A percentile compares a stretch with the other conserved stretches of the same genome.
Evolutionary conservation across 2,888 invertebrate genomes (phyloP).

Genomic region (Sinopyrophorus schimmeli): DNA sequence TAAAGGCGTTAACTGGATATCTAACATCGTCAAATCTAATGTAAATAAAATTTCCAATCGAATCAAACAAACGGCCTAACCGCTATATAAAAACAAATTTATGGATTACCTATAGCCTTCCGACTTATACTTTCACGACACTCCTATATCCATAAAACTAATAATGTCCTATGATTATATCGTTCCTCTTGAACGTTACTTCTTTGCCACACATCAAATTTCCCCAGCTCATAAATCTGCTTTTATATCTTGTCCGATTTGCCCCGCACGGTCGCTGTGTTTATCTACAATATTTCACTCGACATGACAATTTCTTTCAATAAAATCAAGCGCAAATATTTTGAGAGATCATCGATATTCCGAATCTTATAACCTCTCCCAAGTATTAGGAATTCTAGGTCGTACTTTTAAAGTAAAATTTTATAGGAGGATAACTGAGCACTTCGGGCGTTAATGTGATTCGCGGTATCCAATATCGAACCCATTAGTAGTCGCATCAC

Average conservation of each 20-base stretch:
- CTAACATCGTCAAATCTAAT: no score
- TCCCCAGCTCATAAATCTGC: conserved; percentile 19
- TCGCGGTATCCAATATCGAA: conserved; percentile 49
- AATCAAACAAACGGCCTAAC: no score
- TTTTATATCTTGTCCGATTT: conserved; percentile 11
- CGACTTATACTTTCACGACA: conserved; percentile 7
- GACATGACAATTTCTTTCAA: neutral
- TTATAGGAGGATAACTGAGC: conserved; percentile 27
- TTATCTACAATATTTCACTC: neutral
- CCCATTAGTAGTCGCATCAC: conserved; percentile 49
- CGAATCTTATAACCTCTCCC: no score
- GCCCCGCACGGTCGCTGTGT: conserved; percentile 10
- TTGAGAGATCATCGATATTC: no score
- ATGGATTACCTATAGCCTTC: neutral
- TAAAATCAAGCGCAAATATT: neutral
- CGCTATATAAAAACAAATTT: neutral
- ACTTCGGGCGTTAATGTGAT: conserved; percentile 51
- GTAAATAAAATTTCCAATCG: no score
- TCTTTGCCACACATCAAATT: conserved; percentile 7
- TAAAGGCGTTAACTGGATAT: no score
- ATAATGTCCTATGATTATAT: conserved; percentile 7
- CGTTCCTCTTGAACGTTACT: conserved; percentile 1
- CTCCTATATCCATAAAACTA: conserved; percentile 7
- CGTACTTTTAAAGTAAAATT: no score
- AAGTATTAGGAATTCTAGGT: no score